phyloP scores from a whole-genome alignment of 2,113 vertebrate species.

The Vidua chalybeata region DNA sequence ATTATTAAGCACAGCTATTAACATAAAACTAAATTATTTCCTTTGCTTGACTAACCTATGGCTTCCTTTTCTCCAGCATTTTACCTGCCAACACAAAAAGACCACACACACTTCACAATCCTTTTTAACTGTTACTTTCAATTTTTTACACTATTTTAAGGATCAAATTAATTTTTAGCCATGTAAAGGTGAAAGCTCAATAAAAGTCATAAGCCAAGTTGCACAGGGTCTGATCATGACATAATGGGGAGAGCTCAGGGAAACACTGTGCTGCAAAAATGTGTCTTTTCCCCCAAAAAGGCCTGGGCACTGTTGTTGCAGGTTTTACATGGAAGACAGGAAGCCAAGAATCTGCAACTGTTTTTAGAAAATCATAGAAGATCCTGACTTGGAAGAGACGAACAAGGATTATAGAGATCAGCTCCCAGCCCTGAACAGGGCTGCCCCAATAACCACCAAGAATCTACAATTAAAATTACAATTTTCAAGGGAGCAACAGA shows the following conservation, averaged over 20 bases:
- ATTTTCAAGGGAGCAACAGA: neutral
- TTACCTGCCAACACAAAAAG: neutral
- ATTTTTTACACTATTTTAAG: neutral
- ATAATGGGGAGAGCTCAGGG: neutral
- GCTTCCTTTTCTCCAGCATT: neutral
- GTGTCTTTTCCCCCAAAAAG: neutral
- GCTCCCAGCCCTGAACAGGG: neutral
- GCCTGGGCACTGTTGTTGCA: neutral
- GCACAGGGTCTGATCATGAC: rapidly evolving
- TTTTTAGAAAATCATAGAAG: neutral
- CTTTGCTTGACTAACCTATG: neutral
- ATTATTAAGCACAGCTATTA: neutral
- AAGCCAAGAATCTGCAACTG: neutral
- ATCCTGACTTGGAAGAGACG: neutral
- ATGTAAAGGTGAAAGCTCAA: neutral
- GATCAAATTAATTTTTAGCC: neutral
- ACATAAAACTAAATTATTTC: neutral
- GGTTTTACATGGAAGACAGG: neutral
- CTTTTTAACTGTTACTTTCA: neutral
- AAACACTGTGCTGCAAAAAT: neutral
- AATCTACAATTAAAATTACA: neutral
- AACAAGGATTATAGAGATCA: neutral
- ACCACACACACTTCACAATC: rapidly evolving
- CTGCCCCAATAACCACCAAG: neutral
- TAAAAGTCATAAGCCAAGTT: neutral